Evolutionary conservation across 2,797 vertebrate species (phyloP).

Genomic region (Potorous gilbertii): DNA sequence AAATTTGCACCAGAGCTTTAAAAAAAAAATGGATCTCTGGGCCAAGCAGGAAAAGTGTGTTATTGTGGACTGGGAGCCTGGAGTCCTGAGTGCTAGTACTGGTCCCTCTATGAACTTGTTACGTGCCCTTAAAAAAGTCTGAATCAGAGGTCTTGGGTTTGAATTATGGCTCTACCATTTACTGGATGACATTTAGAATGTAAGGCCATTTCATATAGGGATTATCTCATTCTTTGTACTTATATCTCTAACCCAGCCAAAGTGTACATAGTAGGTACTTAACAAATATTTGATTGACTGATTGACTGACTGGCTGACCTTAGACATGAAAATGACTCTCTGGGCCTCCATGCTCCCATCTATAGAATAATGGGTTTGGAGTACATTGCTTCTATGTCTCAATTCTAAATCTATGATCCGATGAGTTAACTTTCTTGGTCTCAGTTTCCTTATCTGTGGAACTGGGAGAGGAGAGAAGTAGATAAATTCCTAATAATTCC

Average conservation of each 20-base stretch:
- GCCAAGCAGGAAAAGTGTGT: not conserved
- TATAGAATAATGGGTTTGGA: not conserved
- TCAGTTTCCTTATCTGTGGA: not conserved
- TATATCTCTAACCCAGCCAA: not conserved
- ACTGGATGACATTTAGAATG: not conserved
- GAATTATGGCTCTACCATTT: not conserved
- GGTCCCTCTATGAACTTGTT: not conserved
- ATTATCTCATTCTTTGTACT: not conserved
- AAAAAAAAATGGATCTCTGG: not conserved
- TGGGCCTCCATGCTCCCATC: not conserved
- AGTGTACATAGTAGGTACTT: not conserved
- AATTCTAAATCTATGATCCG: not conserved
- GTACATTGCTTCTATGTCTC: not conserved
- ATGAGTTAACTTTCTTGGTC: not conserved
- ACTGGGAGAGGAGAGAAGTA: not conserved
- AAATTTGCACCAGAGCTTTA: not conserved
- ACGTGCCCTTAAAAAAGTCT: not conserved
- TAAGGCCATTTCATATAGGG: not conserved
- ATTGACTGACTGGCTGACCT: not conserved
- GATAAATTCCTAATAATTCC: not conserved
- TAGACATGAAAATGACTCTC: not conserved
- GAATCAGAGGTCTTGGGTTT: not conserved
- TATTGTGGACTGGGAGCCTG: not conserved
- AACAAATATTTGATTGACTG: not conserved
- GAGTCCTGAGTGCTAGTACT: not conserved